A percentile compares a stretch with the other conserved stretches of the same genome.
phyloP scores from a whole-genome alignment of 2,888 invertebrate species.

The Cinara cedri region DNA sequence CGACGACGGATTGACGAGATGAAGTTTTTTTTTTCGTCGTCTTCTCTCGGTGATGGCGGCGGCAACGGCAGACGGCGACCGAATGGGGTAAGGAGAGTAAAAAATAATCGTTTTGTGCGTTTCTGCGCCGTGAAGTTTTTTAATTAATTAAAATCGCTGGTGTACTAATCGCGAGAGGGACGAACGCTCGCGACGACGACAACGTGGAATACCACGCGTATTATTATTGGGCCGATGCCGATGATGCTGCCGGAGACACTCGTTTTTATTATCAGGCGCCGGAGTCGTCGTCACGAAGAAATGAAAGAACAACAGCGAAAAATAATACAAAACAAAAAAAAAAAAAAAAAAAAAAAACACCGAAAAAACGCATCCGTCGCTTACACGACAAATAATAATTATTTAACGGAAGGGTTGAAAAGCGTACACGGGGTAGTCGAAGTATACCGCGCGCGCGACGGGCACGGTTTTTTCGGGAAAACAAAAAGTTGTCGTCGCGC shows the following conservation, averaged over 20 bases:
- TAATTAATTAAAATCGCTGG: slow-evolving; percentile 56
- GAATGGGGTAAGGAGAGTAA: no score
- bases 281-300: slow-evolving; percentile 10
- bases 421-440: neutral
- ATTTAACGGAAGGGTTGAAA: slow-evolving; percentile 54
- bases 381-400: slow-evolving; percentile 48
- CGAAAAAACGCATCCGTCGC: slow-evolving; percentile 27
- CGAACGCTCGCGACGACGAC: neutral
- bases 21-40: slow-evolving; percentile 27
- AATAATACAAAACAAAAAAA: slow-evolving; percentile 1
- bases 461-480: slow-evolving; percentile 15
- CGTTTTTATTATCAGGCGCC: slow-evolving; percentile 40
- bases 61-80: no score
- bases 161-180: slow-evolving; percentile 43
- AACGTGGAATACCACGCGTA: neutral
- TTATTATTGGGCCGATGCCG: slow-evolving; percentile 23
- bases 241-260: slow-evolving; percentile 43
- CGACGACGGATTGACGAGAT: slow-evolving; percentile 19
- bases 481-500: slow-evolving; percentile 29
- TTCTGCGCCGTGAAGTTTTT: slow-evolving; percentile 41
- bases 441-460: neutral
- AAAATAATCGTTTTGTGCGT: slow-evolving; percentile 33
- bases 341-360: neutral
- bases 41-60: no score
- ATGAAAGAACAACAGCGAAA: neutral